A percentile compares a stretch with the other conserved stretches of the same genome.
Evolutionary conservation across 2,113 vertebrate species (phyloP).

Genomic region (Phrynosoma blainvillii): DNA sequence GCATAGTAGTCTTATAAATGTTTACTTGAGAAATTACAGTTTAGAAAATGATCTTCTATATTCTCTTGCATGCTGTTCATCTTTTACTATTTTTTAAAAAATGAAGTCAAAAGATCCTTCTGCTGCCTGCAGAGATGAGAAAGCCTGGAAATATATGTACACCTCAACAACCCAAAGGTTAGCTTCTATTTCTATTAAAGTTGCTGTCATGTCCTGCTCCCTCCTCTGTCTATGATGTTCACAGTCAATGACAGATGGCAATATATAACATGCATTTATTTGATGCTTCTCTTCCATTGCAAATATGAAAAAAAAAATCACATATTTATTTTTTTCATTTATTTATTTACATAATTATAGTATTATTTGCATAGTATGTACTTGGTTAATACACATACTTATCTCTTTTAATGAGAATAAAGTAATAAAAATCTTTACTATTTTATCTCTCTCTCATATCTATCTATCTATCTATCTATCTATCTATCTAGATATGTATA

Average conservation of each 20-base stretch:
- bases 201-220: background rate
- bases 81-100: conserved; percentile 27
- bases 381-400: too few relatives aligned
- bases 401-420: background rate
- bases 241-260: background rate
- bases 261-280: background rate
- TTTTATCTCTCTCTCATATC: background rate
- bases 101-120: conserved; percentile 37
- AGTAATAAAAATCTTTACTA: too few relatives aligned
- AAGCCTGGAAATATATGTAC: conserved; percentile 67
- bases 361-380: too few relatives aligned
- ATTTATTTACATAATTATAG: too few relatives aligned
- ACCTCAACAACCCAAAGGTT: conserved; percentile 78
- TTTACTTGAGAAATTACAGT: background rate
- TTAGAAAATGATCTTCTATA: background rate
- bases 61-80: background rate
- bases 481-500: background rate
- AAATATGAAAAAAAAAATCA: background rate
- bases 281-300: background rate
- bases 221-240: background rate
- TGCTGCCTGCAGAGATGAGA: conserved; percentile 42
- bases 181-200: conserved; percentile 40
- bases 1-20: background rate
- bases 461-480: too few relatives aligned
- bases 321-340: background rate